Conservation (phyloP, 2,797 vertebrate species). For the Peromyscus melanophrys region DNA sequence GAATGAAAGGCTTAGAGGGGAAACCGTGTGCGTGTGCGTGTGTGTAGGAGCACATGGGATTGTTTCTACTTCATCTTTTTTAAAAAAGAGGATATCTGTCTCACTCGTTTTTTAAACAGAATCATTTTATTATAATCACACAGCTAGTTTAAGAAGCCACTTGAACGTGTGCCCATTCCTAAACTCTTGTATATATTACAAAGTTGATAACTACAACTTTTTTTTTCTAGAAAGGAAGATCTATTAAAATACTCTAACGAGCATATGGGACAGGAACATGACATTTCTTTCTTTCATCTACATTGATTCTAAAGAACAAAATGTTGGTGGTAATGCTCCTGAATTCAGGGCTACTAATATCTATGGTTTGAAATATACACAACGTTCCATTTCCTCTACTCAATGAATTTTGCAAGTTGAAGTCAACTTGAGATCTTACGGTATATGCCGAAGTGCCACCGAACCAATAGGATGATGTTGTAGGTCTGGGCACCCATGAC, state of each 20-base stretch:
- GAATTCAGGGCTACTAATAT: background rate
- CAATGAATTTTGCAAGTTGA: background rate
- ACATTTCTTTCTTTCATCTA: background rate
- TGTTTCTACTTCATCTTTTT: background rate
- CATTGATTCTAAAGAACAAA: background rate
- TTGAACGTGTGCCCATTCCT: background rate
- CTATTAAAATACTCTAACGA: background rate
- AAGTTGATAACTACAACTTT: background rate
- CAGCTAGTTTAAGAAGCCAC: background rate
- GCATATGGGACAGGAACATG: background rate
- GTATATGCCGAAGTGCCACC: accelerated
- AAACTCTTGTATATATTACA: background rate
- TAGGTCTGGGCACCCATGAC: background rate
- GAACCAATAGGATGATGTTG: background rate
- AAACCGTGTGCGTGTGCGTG: background rate
- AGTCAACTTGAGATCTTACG: background rate
- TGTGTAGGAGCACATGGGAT: background rate
- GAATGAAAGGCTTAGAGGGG: accelerated
- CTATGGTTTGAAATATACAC: background rate
- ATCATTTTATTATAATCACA: background rate
- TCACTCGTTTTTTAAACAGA: background rate
- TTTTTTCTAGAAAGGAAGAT: constrained; percentile 16
- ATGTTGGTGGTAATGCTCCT: background rate
- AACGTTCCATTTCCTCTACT: background rate
- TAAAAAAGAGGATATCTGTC: background rate